These are phyloP conservation scores for Elgonia sp. DNA, from an alignment of 2,888 invertebrate genomes.

Conservation along the genomic window DNA sequence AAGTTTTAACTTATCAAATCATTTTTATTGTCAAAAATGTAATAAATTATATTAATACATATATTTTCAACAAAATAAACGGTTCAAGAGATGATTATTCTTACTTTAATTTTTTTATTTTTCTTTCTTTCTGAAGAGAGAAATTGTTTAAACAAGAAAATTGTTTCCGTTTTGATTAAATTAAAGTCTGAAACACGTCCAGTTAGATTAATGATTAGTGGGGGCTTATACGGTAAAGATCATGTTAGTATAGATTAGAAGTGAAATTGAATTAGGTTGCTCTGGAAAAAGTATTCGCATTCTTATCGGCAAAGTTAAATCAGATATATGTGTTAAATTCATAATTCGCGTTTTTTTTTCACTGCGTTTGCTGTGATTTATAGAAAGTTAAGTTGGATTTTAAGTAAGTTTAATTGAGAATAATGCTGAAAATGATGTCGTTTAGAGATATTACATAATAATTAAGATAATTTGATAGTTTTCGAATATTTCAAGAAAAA, in stretches of 20 bases:
- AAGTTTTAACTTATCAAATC: no score
- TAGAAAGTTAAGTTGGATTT: conserved; percentile 4
- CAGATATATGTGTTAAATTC: conserved; percentile 54
- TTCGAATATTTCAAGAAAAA: background rate
- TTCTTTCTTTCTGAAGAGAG: no score
- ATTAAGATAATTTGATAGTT: background rate
- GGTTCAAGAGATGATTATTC: no score
- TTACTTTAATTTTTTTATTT: no score
- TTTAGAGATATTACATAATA: background rate
- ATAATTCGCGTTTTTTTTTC: conserved; percentile 58
- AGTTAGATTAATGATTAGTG: conserved; percentile 20
- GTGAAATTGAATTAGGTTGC: conserved; percentile 33
- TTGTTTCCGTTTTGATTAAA: conserved; percentile 9
- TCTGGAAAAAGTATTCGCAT: conserved; percentile 25
- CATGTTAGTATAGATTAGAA: conserved; percentile 41
- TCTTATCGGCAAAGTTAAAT: conserved; percentile 35
- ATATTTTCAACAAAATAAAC: no score
- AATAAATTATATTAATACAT: no score
- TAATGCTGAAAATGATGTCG: background rate
- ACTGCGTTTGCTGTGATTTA: conserved; percentile 19
- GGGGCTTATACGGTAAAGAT: conserved; percentile 32
- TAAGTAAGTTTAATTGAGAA: conserved; percentile 25
- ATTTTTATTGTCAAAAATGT: no score
- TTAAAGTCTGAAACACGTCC: conserved; percentile 23
- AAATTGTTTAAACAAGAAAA: no score